Percentiles rank a stretch among this genome's conserved stretches.
These are phyloP conservation scores for Drosophila sproati DNA, from an alignment of 1,140 invertebrate genomes.

Conservation along the genomic window DNA sequence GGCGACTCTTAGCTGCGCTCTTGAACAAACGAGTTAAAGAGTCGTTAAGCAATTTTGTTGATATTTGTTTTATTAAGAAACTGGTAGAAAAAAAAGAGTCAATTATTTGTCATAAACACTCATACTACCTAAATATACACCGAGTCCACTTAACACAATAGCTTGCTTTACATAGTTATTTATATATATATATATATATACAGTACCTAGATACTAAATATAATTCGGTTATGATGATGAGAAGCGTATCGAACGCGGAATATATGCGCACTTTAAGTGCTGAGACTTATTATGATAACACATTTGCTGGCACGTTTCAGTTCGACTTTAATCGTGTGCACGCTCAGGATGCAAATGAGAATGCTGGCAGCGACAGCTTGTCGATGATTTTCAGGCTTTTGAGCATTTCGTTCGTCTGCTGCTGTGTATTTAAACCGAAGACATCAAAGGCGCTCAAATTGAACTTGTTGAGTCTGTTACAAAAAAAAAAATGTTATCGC, in stretches of 20 bases:
- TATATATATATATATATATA: constrained; percentile 28
- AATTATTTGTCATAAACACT: constrained; percentile 35
- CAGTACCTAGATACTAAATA: constrained; percentile 6
- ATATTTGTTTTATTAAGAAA: constrained; percentile 28
- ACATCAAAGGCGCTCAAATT: constrained; percentile 85
- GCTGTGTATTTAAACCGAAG: constrained; percentile 86
- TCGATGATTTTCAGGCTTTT: constrained; percentile 64
- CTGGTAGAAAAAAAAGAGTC: constrained; percentile 27
- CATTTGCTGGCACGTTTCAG: constrained; percentile 21
- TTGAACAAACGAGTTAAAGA: constrained; percentile 17
- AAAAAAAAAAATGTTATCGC: constrained; percentile 12
- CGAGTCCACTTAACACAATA: neutral
- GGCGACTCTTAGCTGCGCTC: neutral
- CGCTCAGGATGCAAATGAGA: constrained; percentile 59
- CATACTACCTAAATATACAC: constrained; percentile 4
- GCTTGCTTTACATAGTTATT: constrained; percentile 6
- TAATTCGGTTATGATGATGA: constrained; percentile 4
- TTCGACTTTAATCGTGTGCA: constrained; percentile 10
- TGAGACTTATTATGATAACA: constrained; percentile 26
- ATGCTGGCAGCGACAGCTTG: constrained; percentile 57
- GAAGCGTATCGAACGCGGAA: constrained; percentile 38
- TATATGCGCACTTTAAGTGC: constrained; percentile 50
- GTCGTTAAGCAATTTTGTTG: neutral
- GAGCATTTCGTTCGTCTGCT: constrained; percentile 85
- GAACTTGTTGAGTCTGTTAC: constrained; percentile 60